Evolutionary conservation across 2,797 vertebrate genomes (phyloP).

Genomic region (Yasuhikotakia modesta): DNA sequence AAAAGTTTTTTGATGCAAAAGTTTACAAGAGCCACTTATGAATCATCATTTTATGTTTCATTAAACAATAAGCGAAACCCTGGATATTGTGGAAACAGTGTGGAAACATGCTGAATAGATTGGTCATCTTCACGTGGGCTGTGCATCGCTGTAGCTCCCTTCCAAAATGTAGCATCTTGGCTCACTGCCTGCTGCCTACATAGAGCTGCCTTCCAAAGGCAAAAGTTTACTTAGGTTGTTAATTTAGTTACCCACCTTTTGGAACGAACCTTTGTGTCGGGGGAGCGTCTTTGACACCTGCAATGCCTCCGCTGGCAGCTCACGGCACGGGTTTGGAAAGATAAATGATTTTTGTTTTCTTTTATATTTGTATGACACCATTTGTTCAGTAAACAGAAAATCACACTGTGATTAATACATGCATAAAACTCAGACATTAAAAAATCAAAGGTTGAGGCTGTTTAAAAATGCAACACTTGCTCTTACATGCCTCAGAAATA

Average conservation of each 20-base stretch:
- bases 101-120: neutral
- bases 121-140: neutral
- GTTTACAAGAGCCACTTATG: neutral
- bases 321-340: neutral
- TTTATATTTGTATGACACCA: neutral
- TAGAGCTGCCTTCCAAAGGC: neutral
- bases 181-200: neutral
- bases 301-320: neutral
- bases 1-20: slow-evolving; percentile 19
- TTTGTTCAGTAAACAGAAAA: too few species aligned
- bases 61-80: neutral
- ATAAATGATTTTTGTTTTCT: neutral
- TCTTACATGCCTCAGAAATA: too few species aligned
- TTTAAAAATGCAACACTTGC: neutral
- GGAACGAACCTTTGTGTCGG: neutral
- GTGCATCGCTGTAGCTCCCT: neutral
- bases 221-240: neutral
- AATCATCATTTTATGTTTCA: neutral
- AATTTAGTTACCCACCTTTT: neutral
- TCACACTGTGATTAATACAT: neutral
- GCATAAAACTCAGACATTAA: neutral
- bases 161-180: neutral
- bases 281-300: neutral
- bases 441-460: slow-evolving; percentile 8
- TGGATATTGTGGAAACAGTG: neutral